Percentiles rank a stretch among this genome's conserved stretches.
Evolutionary conservation across 1,140 invertebrate species (phyloP).

Genomic region (Cheumatopsyche charites): DNA sequence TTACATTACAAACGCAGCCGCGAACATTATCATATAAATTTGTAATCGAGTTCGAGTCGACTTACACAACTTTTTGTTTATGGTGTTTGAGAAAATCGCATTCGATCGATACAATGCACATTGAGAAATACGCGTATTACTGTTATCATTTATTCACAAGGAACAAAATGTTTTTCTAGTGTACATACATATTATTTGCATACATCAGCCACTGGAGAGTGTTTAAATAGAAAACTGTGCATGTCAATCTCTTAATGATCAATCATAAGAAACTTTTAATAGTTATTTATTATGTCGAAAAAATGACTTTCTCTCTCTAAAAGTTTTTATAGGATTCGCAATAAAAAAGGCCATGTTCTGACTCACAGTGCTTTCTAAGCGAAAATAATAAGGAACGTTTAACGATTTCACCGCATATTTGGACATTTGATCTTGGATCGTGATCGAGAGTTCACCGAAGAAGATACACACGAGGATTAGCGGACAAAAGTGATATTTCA

Average conservation of each 20-base stretch:
- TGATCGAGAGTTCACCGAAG: not conserved
- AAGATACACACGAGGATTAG: not conserved
- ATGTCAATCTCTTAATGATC: not conserved
- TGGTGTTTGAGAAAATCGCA: conserved; percentile 2
- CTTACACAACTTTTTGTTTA: conserved; percentile 24
- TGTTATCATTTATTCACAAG: conserved; percentile 1
- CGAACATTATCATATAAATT: conserved; percentile 24
- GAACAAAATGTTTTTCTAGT: conserved; percentile 14
- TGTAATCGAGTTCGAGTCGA: conserved; percentile 14
- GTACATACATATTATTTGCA: not conserved
- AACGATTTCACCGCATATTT: not conserved
- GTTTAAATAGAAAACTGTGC: not conserved
- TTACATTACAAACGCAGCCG: not conserved
- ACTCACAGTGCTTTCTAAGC: conserved; percentile 12
- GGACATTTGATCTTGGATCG: not conserved
- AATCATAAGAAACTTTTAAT: not conserved
- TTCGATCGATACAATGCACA: conserved; percentile 17
- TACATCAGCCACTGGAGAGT: not conserved
- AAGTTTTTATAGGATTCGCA: not conserved
- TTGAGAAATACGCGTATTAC: conserved; percentile 8
- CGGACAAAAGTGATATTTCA: not conserved
- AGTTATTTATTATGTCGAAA: not conserved
- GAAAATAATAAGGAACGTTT: not conserved
- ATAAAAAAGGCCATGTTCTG: conserved; percentile 1
- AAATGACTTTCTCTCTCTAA: conserved; percentile 9